Evolutionary conservation across 2,113 vertebrate species (phyloP).

Genomic region (Heptranchias perlo): DNA sequence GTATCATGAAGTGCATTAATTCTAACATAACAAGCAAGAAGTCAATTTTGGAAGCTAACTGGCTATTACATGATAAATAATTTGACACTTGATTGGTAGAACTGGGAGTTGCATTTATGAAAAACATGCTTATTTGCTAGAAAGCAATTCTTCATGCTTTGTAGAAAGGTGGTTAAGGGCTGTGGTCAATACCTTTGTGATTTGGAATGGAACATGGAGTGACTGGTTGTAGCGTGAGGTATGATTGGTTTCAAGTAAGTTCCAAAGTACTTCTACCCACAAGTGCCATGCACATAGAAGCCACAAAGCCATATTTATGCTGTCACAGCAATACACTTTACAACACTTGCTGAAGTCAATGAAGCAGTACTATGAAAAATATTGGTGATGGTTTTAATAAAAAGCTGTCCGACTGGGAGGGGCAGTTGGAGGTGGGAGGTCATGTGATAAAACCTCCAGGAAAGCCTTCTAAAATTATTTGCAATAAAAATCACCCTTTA

Average conservation of each 20-base stretch:
- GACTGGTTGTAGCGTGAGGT: neutral
- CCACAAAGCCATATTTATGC: neutral
- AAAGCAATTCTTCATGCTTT: neutral
- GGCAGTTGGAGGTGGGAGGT: neutral
- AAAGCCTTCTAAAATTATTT: neutral
- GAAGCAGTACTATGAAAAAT: neutral
- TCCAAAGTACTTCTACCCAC: neutral
- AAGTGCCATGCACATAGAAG: neutral
- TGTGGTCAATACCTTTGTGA: neutral
- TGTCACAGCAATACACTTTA: neutral
- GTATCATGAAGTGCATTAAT: neutral
- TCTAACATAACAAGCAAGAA: neutral
- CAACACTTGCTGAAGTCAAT: neutral
- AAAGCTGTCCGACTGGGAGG: neutral
- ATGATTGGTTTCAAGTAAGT: slow-evolving; percentile 14
- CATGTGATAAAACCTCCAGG: neutral
- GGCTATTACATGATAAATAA: neutral
- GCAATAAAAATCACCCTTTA: neutral
- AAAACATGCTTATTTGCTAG: neutral
- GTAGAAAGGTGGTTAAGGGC: neutral
- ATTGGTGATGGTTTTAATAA: neutral
- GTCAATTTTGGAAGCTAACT: neutral
- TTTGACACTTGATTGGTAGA: neutral
- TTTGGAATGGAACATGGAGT: slow-evolving; percentile 15
- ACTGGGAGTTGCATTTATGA: neutral